phyloP scores from a whole-genome alignment of 2,888 invertebrate genomes.

The Harpagoxenus sublaevis region DNA sequence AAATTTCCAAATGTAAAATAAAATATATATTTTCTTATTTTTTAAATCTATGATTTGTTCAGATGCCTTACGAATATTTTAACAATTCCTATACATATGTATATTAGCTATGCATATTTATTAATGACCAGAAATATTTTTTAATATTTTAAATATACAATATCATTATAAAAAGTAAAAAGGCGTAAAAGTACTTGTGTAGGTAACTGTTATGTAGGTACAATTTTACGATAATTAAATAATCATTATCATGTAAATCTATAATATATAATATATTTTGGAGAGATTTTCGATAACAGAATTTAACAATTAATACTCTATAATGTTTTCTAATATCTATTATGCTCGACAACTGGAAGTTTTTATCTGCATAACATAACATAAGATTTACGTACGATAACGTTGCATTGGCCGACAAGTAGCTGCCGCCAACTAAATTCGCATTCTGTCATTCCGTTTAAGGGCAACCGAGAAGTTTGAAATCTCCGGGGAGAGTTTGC shows the following conservation, averaged over 20 bases:
- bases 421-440: conserved; percentile 67
- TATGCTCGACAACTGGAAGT: background rate
- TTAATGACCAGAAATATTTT: background rate
- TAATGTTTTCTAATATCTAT: background rate
- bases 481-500: conserved; percentile 79
- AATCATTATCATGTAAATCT: background rate
- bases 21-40: background rate
- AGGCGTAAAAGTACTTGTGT: background rate
- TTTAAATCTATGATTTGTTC: background rate
- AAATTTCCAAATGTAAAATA: background rate
- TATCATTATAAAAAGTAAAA: background rate
- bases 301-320: background rate
- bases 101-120: background rate
- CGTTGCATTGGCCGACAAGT: conserved; percentile 72
- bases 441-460: conserved; percentile 70
- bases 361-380: background rate
- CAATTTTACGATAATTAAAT: background rate
- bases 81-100: background rate
- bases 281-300: background rate
- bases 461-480: conserved; percentile 73
- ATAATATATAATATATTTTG: background rate
- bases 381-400: conserved; percentile 1
- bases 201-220: background rate
- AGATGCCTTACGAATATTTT: background rate
- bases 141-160: background rate